These are phyloP conservation scores for Chymomyza fuscimana DNA, from an alignment of 2,888 invertebrate genomes.

Conservation along the genomic window DNA sequence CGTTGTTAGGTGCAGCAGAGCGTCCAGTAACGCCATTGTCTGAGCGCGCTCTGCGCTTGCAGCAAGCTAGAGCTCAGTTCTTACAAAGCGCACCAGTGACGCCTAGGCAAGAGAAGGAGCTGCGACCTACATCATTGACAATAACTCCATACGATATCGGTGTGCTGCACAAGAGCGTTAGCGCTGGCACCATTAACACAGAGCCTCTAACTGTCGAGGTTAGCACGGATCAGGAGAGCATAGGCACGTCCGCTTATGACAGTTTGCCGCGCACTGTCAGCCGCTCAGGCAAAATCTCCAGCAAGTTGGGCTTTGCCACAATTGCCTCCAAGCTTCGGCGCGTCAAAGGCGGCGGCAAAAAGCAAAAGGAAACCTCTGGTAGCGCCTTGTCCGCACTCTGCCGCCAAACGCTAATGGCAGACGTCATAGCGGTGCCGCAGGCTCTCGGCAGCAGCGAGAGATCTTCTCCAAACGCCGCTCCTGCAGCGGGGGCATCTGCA, in stretches of 20 bases:
- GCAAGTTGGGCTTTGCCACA: conserved; percentile 81
- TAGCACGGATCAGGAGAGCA: conserved; percentile 75
- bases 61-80: conserved; percentile 87
- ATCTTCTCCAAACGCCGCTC: neutral
- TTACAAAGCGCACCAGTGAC: conserved; percentile 79
- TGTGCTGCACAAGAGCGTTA: conserved; percentile 85
- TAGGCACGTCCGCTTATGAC: conserved; percentile 80
- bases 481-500: conserved; percentile 16
- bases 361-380: conserved; percentile 70
- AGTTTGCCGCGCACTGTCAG: conserved; percentile 80
- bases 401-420: conserved; percentile 87
- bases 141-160: conserved; percentile 79
- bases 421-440: conserved; percentile 78
- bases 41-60: conserved; percentile 83
- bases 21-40: conserved; percentile 76
- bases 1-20: conserved; percentile 47
- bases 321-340: conserved; percentile 83
- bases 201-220: conserved; percentile 29
- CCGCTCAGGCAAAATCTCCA: conserved; percentile 76
- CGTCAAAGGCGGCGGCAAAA: conserved; percentile 79
- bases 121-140: conserved; percentile 72
- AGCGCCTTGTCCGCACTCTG: conserved; percentile 85
- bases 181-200: conserved; percentile 86
- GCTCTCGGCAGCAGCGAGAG: conserved; percentile 27
- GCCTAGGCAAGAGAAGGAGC: conserved; percentile 52